A percentile compares a stretch with the other conserved stretches of the same genome.
phyloP scores from a whole-genome alignment of 1,140 invertebrate genomes.

The Drosophila carrolli region DNA sequence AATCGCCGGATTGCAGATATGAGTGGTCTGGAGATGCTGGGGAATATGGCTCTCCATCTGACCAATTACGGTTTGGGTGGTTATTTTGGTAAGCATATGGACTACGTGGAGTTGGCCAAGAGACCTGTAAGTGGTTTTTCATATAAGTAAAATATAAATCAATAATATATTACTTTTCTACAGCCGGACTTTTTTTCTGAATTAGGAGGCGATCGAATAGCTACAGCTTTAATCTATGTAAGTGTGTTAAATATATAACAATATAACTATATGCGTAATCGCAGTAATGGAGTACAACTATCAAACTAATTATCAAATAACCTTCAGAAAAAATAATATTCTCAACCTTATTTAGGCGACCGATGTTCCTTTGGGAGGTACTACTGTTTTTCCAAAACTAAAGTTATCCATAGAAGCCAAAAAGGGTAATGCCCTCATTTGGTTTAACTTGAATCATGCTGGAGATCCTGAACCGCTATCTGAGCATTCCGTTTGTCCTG shows the following conservation, averaged over 20 bases:
- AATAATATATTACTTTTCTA: too few species aligned
- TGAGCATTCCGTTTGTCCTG: constrained; percentile 47
- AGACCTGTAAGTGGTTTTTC: constrained; percentile 14
- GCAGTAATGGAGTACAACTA: too few species aligned
- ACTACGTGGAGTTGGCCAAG: constrained; percentile 17
- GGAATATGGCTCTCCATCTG: constrained; percentile 24
- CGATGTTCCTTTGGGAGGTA: constrained; percentile 49
- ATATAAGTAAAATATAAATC: too few species aligned
- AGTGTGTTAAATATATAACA: neutral
- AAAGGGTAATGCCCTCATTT: constrained; percentile 40
- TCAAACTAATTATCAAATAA: too few species aligned
- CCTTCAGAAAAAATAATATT: too few species aligned
- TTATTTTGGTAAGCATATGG: constrained; percentile 26
- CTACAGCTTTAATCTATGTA: constrained; percentile 46
- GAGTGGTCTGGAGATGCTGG: constrained; percentile 11
- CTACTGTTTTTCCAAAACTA: constrained; percentile 48
- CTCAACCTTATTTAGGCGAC: constrained; percentile 23
- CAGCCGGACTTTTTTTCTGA: constrained; percentile 23
- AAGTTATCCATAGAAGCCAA: constrained; percentile 29
- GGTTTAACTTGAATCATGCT: constrained; percentile 42
- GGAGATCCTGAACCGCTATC: constrained; percentile 11
- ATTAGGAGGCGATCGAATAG: constrained; percentile 12
- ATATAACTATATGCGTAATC: too few species aligned
- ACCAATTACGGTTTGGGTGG: constrained; percentile 49
- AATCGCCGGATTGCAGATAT: constrained; percentile 31